A percentile compares a stretch with the other conserved stretches of the same genome.
phyloP scores from a whole-genome alignment of 2,888 invertebrate genomes.

The Trisateles emortualis region DNA sequence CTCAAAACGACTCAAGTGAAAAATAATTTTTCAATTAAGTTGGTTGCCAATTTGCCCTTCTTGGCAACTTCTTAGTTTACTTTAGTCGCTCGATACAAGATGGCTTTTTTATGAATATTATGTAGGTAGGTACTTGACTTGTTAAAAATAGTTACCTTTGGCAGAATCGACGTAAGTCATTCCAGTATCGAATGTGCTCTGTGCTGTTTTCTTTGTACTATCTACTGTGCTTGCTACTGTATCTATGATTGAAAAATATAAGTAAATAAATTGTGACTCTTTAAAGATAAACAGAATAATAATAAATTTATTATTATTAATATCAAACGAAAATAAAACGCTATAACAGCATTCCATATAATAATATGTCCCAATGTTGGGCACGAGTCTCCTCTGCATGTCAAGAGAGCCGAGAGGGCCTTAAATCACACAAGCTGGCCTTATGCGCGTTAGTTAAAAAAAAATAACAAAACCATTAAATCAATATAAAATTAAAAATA shows the following conservation, averaged over 20 bases:
- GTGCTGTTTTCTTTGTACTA: constrained; percentile 61
- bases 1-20: too few species aligned
- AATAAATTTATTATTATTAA: constrained; percentile 4
- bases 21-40: too few species aligned
- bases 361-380: too few species aligned
- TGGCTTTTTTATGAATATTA: too few species aligned
- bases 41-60: too few species aligned
- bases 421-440: too few species aligned
- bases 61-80: too few species aligned
- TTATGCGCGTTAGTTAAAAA: not conserved
- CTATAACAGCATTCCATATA: not conserved
- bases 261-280: constrained; percentile 11
- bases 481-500: not conserved
- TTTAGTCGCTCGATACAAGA: too few species aligned
- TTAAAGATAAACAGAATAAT: constrained; percentile 1
- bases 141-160: constrained; percentile 50
- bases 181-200: constrained; percentile 63
- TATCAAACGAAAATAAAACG: constrained; percentile 15
- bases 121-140: too few species aligned
- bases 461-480: constrained; percentile 5
- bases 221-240: constrained; percentile 65
- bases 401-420: too few species aligned
- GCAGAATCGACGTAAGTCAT: constrained; percentile 54
- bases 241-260: constrained; percentile 58
- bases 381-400: too few species aligned